Evolutionary conservation across 2,113 vertebrate species (phyloP).

Genomic region (Ameiurus melas): DNA sequence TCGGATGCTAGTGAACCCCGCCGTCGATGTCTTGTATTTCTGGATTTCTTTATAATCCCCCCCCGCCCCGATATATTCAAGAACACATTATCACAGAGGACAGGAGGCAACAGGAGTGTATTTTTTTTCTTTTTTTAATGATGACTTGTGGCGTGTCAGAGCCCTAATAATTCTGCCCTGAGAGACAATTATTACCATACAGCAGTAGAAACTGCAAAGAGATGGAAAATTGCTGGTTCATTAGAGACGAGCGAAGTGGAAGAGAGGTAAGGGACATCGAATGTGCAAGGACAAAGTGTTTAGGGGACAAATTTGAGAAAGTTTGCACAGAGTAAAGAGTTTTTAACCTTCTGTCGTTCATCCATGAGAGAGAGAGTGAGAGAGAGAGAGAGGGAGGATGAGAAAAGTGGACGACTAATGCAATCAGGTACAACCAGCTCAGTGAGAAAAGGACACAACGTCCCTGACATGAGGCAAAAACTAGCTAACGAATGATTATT

Average conservation of each 20-base stretch:
- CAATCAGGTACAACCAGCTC: not conserved
- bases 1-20: not conserved
- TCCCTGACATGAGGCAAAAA: not conserved
- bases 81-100: not conserved
- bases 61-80: not conserved
- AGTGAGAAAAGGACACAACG: not conserved
- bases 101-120: not conserved
- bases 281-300: not conserved
- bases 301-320: not conserved
- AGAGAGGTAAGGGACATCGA: not conserved
- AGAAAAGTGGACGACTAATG: not conserved
- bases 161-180: slow-evolving; percentile 1
- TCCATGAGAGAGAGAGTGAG: slow-evolving; percentile 9
- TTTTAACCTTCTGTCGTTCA: not conserved
- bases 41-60: not conserved
- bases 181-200: not conserved
- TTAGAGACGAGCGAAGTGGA: not conserved
- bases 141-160: not conserved
- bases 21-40: not conserved
- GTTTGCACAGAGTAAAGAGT: not conserved
- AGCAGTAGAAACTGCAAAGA: not conserved
- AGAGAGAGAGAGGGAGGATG: not conserved
- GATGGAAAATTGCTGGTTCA: not conserved
- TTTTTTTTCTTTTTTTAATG: not conserved
- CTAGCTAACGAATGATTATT: not conserved